Evolutionary conservation across 2,888 invertebrate genomes (phyloP).

Genomic region (Xestia sexstrigata): DNA sequence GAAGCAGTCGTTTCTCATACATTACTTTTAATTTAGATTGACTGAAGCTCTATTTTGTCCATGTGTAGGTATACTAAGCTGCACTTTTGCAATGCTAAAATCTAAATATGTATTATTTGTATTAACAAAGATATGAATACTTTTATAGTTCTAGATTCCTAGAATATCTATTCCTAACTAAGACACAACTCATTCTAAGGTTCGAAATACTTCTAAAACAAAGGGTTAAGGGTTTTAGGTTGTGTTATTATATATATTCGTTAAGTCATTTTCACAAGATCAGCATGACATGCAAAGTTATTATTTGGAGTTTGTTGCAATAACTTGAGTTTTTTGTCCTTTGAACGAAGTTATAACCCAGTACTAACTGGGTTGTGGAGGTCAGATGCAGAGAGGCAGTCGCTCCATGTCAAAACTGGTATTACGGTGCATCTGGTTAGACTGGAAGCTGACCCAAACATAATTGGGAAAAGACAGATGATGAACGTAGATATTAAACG

Average conservation of each 20-base stretch:
- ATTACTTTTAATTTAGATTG: background rate
- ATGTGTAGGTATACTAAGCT: background rate
- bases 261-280: constrained; percentile 33
- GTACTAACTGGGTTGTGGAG: too few relatives aligned
- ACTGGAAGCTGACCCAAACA: too few relatives aligned
- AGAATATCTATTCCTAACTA: background rate
- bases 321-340: constrained; percentile 23
- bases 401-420: too few relatives aligned
- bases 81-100: background rate
- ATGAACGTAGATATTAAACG: constrained; percentile 7
- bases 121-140: background rate
- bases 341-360: constrained; percentile 22
- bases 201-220: constrained; percentile 26
- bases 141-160: background rate
- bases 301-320: constrained; percentile 19
- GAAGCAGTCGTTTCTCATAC: too few relatives aligned
- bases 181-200: constrained; percentile 22
- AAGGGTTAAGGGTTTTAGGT: constrained; percentile 19
- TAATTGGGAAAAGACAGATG: too few relatives aligned
- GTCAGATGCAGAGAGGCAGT: too few relatives aligned
- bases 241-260: constrained; percentile 13
- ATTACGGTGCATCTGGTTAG: too few relatives aligned
- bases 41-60: background rate
- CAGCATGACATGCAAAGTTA: constrained; percentile 50
- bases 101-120: background rate